Evolutionary conservation across 2,797 vertebrate species (phyloP), one percentile per base, ranked within the genome.

Genomic region (Silurus aristotelis): DNA sequence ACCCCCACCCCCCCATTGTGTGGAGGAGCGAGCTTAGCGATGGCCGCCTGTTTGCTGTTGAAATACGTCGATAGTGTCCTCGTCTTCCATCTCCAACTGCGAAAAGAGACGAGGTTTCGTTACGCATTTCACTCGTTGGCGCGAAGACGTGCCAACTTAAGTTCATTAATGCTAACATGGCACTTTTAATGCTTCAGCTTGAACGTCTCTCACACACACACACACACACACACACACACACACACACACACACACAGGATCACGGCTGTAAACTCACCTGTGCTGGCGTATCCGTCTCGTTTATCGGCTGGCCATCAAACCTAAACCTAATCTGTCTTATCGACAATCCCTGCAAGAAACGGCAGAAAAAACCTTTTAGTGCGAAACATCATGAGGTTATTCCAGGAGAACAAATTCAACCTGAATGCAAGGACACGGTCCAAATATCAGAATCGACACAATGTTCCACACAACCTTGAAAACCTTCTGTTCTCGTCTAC

Each of bases 51-150:
- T 98, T 95, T 99, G 98, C 96, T 99, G 97, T 90, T 99, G 98
- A 95, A 97, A 99, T 92, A 98, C 97, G 9, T 99, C 96, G 9
- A 98, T 98, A 86, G 95, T 99, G 94, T 99, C 98, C 91, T 99
- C 95, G 6, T 98, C 97, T 90, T 99, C 97, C 98, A 98, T 99
- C 96, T 99, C 97, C 93, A 99, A 95, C 98, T 99, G 91, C 46
- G 12, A 86, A 77, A 52, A 52, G 48, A 72, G 38, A 38, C 38
- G 38, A 38, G 38, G 38, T 38, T 38, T 38, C 38, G 38, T 38
- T 38, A 38, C 38, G 4, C 38, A 4, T 38, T 38, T 38, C 38
- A 38, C 38, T 38, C 38, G 38, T 0, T 38, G 38, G 38, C 38
- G 38, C 31, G 1, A 31, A 31, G 31, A 31, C 31, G 31, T 2